phyloP scores from a whole-genome alignment of 2,113 vertebrate species.

The Podarcis raffonei region DNA sequence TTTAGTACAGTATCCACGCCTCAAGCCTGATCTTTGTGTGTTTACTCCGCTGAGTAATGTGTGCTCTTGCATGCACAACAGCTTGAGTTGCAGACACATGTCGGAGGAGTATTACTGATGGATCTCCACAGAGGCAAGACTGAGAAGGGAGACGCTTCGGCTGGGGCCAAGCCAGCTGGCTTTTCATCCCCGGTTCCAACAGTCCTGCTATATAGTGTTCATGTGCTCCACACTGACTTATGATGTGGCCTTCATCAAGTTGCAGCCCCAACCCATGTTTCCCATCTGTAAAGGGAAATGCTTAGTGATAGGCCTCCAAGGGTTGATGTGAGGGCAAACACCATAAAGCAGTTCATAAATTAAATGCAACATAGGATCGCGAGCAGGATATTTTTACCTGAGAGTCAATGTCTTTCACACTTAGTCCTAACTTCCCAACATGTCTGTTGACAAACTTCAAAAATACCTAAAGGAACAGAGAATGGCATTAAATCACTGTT shows the following conservation, averaged over 20 bases:
- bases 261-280: neutral
- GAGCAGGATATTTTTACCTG: conserved; percentile 78
- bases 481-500: neutral
- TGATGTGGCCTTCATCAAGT: neutral
- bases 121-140: no score
- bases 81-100: no score
- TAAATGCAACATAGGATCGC: neutral
- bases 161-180: no score
- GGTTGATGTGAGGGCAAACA: neutral
- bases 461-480: conserved; percentile 78
- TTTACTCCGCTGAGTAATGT: no score
- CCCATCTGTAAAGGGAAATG: neutral
- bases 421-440: conserved; percentile 82
- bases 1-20: no score
- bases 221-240: neutral
- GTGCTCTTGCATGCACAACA: no score
- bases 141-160: no score
- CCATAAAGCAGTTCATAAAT: neutral
- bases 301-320: neutral
- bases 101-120: no score
- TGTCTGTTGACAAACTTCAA: conserved; percentile 88
- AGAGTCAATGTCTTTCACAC: conserved; percentile 80
- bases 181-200: no score
- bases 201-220: neutral
- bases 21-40: no score